These are phyloP conservation scores for Limnephilus marmoratus DNA, from an alignment of 2,888 invertebrate species.

Conservation along the genomic window DNA sequence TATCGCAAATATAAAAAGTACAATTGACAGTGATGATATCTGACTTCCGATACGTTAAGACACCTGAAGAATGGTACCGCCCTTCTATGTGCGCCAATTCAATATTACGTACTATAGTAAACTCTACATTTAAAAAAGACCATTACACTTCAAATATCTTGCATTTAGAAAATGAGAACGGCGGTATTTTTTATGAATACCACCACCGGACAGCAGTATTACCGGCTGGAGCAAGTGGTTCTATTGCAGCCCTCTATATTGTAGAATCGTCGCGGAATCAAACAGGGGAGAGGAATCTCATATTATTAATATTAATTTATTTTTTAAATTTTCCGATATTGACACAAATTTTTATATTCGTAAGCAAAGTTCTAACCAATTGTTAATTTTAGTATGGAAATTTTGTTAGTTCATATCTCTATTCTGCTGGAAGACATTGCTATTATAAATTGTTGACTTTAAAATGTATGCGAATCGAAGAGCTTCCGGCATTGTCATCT, in stretches of 20 bases:
- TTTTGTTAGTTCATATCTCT: background rate
- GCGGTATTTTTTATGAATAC: background rate
- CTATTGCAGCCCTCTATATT: background rate
- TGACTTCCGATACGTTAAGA: background rate
- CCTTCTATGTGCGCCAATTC: background rate
- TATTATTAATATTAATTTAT: too few relatives aligned
- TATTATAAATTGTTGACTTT: conserved; percentile 2
- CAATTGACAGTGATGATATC: background rate
- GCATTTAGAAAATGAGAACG: background rate
- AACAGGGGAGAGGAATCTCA: background rate
- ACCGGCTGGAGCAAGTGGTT: background rate
- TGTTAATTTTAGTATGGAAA: background rate
- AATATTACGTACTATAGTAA: too few relatives aligned
- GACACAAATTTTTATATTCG: too few relatives aligned
- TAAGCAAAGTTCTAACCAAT: background rate
- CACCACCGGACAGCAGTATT: background rate
- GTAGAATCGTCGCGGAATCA: background rate
- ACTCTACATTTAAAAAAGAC: too few relatives aligned
- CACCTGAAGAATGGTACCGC: background rate
- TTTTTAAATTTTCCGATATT: too few relatives aligned
- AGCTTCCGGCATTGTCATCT: background rate
- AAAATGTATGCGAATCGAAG: background rate
- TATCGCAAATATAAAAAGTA: too few relatives aligned
- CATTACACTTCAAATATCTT: background rate
- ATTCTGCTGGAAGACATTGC: background rate